A percentile compares a stretch with the other conserved stretches of the same genome.
These are phyloP conservation scores for Sus cebifrons DNA, from an alignment of 2,797 vertebrate genomes.

Conservation along the genomic window DNA sequence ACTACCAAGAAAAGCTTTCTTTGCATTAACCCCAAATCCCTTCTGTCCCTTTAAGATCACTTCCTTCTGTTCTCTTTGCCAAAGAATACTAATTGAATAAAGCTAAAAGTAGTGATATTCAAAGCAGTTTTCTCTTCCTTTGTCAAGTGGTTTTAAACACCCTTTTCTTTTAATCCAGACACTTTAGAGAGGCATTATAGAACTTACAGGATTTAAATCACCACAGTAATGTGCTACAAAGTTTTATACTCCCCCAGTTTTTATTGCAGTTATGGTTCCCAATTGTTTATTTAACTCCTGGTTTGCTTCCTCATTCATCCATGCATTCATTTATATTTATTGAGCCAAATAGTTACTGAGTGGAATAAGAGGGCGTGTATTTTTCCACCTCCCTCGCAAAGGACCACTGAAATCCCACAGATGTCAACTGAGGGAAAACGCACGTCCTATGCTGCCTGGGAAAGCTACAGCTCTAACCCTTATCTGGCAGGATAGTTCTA, in stretches of 20 bases:
- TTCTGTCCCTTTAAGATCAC: not conserved
- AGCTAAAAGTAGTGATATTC: not conserved
- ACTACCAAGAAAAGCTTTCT: not conserved
- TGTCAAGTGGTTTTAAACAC: not conserved
- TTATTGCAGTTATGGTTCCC: not conserved
- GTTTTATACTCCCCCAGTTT: not conserved
- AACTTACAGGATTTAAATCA: not conserved
- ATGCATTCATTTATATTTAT: not conserved
- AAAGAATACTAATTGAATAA: not conserved
- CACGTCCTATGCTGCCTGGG: not conserved
- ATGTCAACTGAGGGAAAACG: not conserved
- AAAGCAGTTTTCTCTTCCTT: not conserved
- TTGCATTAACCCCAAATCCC: not conserved
- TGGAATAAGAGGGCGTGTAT: not conserved
- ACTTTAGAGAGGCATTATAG: not conserved
- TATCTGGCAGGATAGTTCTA: not conserved
- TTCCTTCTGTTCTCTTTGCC: not conserved
- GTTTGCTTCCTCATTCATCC: not conserved
- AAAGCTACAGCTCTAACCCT: not conserved
- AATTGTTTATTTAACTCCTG: not conserved
- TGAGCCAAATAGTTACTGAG: not conserved
- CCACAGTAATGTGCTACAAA: not conserved
- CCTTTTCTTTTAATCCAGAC: not conserved
- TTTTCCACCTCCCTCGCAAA: not conserved
- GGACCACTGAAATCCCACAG: not conserved